Evolutionary conservation across 2,113 vertebrate genomes (phyloP).

Genomic region (Bettongia penicillata): DNA sequence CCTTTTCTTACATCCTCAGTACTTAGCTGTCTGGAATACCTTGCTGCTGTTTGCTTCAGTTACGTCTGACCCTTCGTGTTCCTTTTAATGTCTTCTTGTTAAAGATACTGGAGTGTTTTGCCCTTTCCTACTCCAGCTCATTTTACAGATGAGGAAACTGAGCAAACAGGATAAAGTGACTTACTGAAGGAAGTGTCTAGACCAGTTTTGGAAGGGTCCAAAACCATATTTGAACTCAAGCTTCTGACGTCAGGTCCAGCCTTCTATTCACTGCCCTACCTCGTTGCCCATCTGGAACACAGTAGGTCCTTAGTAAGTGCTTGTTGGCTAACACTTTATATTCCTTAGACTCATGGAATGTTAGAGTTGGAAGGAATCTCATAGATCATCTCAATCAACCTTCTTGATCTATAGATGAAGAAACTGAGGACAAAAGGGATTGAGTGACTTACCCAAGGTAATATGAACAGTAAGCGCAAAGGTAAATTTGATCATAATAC

Average conservation of each 20-base stretch:
- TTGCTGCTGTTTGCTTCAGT: neutral
- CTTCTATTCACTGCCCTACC: neutral
- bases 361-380: neutral
- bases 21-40: neutral
- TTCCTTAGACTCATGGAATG: neutral
- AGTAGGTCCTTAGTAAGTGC: neutral
- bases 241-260: neutral
- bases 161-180: neutral
- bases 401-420: neutral
- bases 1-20: neutral
- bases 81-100: neutral
- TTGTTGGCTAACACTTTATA: neutral
- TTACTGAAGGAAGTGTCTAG: neutral
- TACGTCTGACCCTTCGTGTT: neutral
- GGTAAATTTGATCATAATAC: neutral
- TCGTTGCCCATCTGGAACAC: neutral
- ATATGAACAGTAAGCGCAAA: neutral
- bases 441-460: neutral
- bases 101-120: neutral
- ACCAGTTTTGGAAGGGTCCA: neutral
- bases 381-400: neutral
- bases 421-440: neutral
- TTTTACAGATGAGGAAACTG: neutral
- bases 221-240: neutral
- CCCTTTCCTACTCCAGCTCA: neutral